Base-by-base conservation (phyloP, 1,140 invertebrate genomes). In the Anastatus disparis region DNA sequence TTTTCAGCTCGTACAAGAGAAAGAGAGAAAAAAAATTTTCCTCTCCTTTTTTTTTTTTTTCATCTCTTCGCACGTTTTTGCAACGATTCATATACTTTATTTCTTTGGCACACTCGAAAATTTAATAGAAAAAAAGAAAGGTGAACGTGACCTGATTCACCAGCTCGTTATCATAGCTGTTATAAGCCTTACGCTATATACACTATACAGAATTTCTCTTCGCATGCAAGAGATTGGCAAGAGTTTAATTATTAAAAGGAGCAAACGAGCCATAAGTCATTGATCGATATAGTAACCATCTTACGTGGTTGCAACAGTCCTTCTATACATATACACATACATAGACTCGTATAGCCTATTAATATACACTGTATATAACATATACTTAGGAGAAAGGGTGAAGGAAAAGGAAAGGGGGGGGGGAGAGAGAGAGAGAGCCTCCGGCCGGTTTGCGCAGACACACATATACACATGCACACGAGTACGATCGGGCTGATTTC, bases 401-500 rank as follows among this genome's bases (percentile, higher is more conserved):
- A n/a, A n/a, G n/a, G n/a, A n/a, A n/a, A n/a, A n/a, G n/a, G n/a
- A n/a, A n/a, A n/a, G n/a, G n/a, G n/a, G n/a, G n/a, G n/a, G n/a
- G n/a, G n/a, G n/a, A n/a, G n/a, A n/a, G n/a, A n/a, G n/a, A n/a
- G n/a, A n/a, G n/a, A n/a, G n/a, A 56, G 31, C 27, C 27, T 29
- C 35, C 58, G 27, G 31, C 31, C 9, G n/a, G 29, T 52, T n/a
- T n/a, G n/a, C n/a, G n/a, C n/a, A n/a, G n/a, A n/a, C n/a, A n/a
- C n/a, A n/a, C n/a, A n/a, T n/a, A n/a, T n/a, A n/a, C n/a, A n/a
- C n/a, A n/a, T n/a, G n/a, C n/a, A 31, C 17, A 15, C 15, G 15
- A n/a, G 61, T 29, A 44, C 46, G 63, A 71, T 71, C 38, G 26
- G 24, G 27, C 52, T 56, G 35, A 66, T 56, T 55, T 56, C 29